Evolutionary conservation across 1,140 invertebrate species (phyloP), one percentile per base, ranked within the genome.

Genomic region (Acromyrmex echinatior): DNA sequence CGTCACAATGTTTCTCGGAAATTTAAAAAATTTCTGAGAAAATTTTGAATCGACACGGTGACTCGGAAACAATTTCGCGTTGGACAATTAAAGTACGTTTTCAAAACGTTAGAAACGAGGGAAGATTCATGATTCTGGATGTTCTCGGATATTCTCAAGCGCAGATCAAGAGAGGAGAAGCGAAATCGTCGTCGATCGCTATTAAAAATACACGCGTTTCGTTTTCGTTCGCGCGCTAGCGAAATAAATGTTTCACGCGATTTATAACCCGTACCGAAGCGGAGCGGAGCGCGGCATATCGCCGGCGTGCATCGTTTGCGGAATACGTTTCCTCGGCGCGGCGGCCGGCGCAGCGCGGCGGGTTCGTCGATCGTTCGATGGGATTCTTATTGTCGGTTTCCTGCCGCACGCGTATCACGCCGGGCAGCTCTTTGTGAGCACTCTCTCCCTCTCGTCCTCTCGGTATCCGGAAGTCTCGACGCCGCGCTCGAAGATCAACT

Each of bases 331-430:
- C 65, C 73, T 84, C 39, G 9, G 39, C 39, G 9, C 9, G 39
- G 39, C 39, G 39, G 7, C 39, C 7, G 9, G 39, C 39, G 39
- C 39, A 39, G 35, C 65, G 65, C 65, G 35, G 76, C 74, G 86
- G 80, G 90, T 90, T 91, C 91, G 88, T 86, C 91, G 92, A 92
- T 92, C 91, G 91, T 88, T 92, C 90, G 91, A 90, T 89, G 90
- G 84, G 87, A 91, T 91, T 91, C 84, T 91, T 88, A 91, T 91
- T 91, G 81, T 88, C 76, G 84, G 87, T 91, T 91, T 91, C 89
- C 89, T 88, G 90, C 89, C 88, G 81, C 89, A 88, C 66, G 80
- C 66, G 78, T 90, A 90, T 90, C 89, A 84, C 89, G 87, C 53
- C 79, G 68, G 82, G 31, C 60, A 87, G 78, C 85, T 90, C 87